These are phyloP conservation scores for Trissolcus japonicus DNA, from an alignment of 2,888 invertebrate genomes.

Conservation along the genomic window DNA sequence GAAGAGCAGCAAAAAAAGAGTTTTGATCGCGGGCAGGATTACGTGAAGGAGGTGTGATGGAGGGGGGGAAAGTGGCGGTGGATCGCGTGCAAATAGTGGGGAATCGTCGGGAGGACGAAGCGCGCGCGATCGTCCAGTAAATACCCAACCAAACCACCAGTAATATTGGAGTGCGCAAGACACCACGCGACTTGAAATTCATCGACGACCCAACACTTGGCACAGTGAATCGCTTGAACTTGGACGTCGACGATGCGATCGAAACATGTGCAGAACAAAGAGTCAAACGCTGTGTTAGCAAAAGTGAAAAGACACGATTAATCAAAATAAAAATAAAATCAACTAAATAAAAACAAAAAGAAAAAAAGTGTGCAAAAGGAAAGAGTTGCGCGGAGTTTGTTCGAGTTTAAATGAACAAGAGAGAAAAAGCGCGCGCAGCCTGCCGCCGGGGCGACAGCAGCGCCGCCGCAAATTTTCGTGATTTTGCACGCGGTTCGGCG, in stretches of 20 bases:
- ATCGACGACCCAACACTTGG: neutral
- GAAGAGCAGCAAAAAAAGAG: neutral
- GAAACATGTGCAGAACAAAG: neutral
- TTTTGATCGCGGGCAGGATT: slow-evolving; percentile 2
- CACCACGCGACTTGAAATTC: slow-evolving; percentile 18
- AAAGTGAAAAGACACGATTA: neutral
- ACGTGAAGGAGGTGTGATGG: neutral
- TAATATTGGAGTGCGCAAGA: slow-evolving; percentile 16
- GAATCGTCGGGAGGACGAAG: slow-evolving; percentile 9
- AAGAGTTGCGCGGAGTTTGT: neutral
- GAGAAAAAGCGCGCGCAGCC: slow-evolving; percentile 27
- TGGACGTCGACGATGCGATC: neutral
- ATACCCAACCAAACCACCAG: slow-evolving; percentile 17
- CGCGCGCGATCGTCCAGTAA: slow-evolving; percentile 9
- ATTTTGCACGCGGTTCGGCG: slow-evolving; percentile 21
- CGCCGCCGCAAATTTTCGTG: slow-evolving; percentile 25
- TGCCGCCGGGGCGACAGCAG: slow-evolving; percentile 25
- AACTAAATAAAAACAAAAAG: neutral
- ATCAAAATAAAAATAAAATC: neutral
- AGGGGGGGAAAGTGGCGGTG: slow-evolving; percentile 2
- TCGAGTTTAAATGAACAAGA: slow-evolving; percentile 7
- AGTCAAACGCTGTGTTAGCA: neutral
- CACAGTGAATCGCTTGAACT: neutral
- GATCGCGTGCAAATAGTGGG: neutral
- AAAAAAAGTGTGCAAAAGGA: neutral